Evolutionary conservation across 2,888 invertebrate species (phyloP).

Genomic region (Limnephilus marmoratus): DNA sequence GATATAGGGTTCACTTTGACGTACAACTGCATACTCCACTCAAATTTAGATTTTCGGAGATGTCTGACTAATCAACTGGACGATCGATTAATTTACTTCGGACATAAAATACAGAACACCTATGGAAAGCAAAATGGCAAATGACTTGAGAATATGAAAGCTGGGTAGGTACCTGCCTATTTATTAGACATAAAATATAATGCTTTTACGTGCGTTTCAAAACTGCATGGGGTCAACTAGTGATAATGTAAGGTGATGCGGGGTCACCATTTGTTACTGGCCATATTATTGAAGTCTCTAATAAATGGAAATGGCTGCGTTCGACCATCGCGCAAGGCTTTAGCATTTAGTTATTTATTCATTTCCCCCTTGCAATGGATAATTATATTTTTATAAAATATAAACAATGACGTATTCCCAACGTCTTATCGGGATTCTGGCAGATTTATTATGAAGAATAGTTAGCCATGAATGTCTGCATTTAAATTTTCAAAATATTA

Average conservation of each 20-base stretch:
- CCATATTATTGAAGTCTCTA: background rate
- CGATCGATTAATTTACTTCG: no score
- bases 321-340: background rate
- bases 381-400: background rate
- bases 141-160: background rate
- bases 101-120: no score
- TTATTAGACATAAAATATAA: background rate
- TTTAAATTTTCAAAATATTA: background rate
- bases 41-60: no score
- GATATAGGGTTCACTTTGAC: no score
- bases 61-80: no score
- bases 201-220: background rate
- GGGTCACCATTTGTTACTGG: background rate
- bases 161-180: background rate
- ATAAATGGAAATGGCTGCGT: background rate
- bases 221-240: background rate
- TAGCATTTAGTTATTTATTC: background rate
- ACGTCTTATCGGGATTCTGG: background rate
- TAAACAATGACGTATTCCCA: background rate
- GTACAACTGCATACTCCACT: no score
- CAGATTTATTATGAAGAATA: background rate
- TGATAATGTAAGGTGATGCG: background rate
- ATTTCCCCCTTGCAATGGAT: background rate
- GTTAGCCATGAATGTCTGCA: background rate
- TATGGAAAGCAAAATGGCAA: background rate